Conservation (phyloP, 2,113 vertebrate species). For the Okapia johnstoni region DNA sequence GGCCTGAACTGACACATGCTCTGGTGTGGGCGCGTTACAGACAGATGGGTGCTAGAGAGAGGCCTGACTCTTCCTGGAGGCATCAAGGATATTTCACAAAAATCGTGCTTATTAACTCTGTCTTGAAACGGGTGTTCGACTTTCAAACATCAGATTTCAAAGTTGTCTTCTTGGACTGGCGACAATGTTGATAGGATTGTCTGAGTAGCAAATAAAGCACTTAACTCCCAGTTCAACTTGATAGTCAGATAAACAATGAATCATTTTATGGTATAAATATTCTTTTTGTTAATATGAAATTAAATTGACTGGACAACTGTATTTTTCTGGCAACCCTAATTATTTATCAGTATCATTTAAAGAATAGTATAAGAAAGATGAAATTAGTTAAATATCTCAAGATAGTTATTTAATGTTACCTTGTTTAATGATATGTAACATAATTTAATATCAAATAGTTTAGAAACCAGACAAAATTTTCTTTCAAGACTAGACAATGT, state of each 20-base stretch:
- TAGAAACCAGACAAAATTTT: neutral
- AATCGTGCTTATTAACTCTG: neutral
- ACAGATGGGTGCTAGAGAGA: neutral
- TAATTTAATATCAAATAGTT: neutral
- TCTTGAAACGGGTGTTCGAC: neutral
- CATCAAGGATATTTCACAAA: neutral
- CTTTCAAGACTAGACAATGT: neutral
- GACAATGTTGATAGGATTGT: neutral
- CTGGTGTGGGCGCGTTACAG: neutral
- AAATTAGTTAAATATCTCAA: neutral
- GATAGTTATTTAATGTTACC: neutral
- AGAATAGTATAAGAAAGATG: neutral
- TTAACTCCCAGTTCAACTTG: neutral
- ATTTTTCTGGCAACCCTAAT: neutral
- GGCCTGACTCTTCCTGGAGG: neutral
- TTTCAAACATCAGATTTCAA: neutral
- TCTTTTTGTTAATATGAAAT: neutral
- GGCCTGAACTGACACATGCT: no score
- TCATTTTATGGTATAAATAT: neutral
- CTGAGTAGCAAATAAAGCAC: neutral
- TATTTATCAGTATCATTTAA: neutral
- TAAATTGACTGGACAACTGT: neutral
- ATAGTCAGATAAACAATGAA: neutral
- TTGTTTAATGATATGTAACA: neutral
- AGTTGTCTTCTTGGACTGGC: neutral